Conservation (phyloP, 2,113 vertebrate species). For the Esox niger region DNA sequence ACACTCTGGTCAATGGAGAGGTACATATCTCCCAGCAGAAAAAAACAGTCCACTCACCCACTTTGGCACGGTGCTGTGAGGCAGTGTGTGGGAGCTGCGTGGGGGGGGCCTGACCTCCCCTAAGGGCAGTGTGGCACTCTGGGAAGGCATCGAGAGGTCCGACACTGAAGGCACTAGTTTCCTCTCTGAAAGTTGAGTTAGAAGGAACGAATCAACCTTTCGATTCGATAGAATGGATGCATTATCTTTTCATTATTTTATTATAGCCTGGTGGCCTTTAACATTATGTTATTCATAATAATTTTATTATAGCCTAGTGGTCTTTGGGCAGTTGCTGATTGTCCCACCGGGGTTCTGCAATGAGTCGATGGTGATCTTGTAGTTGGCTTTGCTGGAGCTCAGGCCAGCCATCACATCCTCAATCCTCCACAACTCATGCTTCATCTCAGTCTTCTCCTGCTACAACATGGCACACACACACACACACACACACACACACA, state of each 20-base stretch:
- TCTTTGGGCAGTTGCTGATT: too few species aligned
- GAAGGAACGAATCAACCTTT: too few species aligned
- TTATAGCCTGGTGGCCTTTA: too few species aligned
- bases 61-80: constrained; percentile 75
- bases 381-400: constrained; percentile 88
- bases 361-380: constrained; percentile 86
- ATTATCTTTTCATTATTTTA: too few species aligned
- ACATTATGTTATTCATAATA: too few species aligned
- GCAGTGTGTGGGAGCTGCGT: constrained; percentile 75
- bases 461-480: constrained; percentile 23
- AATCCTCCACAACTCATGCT: constrained; percentile 94
- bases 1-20: too few species aligned
- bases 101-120: constrained; percentile 69
- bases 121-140: constrained; percentile 52
- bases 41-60: constrained; percentile 74
- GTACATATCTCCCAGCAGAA: too few species aligned
- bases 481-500: too few species aligned
- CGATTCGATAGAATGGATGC: too few species aligned
- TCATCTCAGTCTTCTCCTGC: constrained; percentile 86
- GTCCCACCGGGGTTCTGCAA: constrained; percentile 75
- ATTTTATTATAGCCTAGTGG: too few species aligned
- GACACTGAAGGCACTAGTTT: constrained; percentile 91
- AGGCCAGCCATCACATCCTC: constrained; percentile 93
- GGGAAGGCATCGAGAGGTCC: constrained; percentile 84
- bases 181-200: constrained; percentile 78